These are phyloP conservation scores for Canis aureus DNA, from an alignment of 2,113 vertebrate genomes.

Conservation along the genomic window DNA sequence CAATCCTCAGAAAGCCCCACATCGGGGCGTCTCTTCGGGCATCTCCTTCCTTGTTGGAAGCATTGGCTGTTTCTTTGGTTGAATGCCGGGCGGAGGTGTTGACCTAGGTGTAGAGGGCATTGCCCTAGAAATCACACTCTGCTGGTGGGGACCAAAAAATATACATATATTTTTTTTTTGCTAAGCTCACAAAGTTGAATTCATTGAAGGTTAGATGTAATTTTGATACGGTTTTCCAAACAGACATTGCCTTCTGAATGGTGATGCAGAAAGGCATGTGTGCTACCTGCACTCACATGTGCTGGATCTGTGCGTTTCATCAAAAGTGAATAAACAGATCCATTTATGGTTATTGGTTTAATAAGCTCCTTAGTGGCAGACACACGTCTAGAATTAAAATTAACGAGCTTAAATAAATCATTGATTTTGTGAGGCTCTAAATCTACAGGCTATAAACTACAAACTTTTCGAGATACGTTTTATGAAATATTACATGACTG, in stretches of 20 bases:
- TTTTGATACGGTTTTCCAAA: neutral
- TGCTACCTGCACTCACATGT: accelerated
- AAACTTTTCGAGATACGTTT: neutral
- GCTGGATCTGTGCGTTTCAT: neutral
- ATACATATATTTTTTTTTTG: neutral
- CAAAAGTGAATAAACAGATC: neutral
- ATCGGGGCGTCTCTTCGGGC: accelerated
- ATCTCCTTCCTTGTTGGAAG: neutral
- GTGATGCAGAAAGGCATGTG: neutral
- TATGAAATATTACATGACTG: neutral
- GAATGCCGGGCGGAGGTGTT: neutral
- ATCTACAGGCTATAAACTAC: neutral
- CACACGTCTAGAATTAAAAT: slow-evolving; percentile 50
- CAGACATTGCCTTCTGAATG: neutral
- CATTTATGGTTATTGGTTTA: neutral
- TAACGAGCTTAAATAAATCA: slow-evolving; percentile 26
- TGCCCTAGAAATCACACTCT: neutral
- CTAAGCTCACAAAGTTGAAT: neutral
- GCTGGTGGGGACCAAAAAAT: too few relatives aligned
- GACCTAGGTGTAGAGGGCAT: neutral
- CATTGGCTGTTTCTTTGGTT: neutral
- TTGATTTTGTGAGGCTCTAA: slow-evolving; percentile 45
- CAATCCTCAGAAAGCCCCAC: neutral
- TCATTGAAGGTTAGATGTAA: neutral
- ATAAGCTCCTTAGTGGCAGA: neutral